Evolutionary conservation across 2,113 vertebrate species (phyloP).

Genomic region (Taurulus bubalis): DNA sequence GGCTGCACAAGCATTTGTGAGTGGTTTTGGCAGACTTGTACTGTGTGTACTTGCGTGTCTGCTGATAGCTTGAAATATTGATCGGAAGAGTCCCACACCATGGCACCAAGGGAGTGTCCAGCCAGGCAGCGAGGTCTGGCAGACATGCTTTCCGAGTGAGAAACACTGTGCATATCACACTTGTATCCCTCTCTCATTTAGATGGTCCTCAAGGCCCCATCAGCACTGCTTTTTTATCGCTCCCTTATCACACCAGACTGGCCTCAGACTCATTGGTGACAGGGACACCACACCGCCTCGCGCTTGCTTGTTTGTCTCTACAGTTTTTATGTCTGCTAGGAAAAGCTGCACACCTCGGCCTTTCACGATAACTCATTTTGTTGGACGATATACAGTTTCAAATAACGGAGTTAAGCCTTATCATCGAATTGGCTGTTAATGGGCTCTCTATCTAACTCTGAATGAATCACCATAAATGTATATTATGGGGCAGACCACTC

Average conservation of each 20-base stretch:
- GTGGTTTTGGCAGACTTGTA: not conserved
- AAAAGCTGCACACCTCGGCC: not conserved
- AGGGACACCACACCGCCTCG: conserved; percentile 30
- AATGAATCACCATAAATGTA: not conserved
- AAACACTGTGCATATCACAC: conserved; percentile 41
- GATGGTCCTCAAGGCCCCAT: conserved; percentile 58
- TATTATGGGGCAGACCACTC: too few relatives aligned
- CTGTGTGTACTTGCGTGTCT: conserved; percentile 20
- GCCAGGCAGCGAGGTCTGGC: conserved; percentile 19
- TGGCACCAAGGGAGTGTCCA: conserved; percentile 40
- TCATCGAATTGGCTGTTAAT: not conserved
- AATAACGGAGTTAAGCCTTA: not conserved
- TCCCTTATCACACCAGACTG: conserved; percentile 57
- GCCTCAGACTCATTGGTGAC: conserved; percentile 52
- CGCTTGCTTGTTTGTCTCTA: conserved; percentile 39
- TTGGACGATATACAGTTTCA: not conserved
- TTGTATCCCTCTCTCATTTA: conserved; percentile 51
- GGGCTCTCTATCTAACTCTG: not conserved
- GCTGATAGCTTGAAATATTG: conserved; percentile 60
- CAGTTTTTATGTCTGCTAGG: conserved; percentile 22
- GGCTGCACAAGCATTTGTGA: not conserved
- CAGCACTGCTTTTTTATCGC: conserved; percentile 53
- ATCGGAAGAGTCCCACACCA: conserved; percentile 44
- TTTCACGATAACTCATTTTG: not conserved
- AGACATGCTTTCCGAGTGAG: conserved; percentile 41